Evolutionary conservation across 2,113 vertebrate genomes (phyloP).

Genomic region (Erpornis zantholeuca): DNA sequence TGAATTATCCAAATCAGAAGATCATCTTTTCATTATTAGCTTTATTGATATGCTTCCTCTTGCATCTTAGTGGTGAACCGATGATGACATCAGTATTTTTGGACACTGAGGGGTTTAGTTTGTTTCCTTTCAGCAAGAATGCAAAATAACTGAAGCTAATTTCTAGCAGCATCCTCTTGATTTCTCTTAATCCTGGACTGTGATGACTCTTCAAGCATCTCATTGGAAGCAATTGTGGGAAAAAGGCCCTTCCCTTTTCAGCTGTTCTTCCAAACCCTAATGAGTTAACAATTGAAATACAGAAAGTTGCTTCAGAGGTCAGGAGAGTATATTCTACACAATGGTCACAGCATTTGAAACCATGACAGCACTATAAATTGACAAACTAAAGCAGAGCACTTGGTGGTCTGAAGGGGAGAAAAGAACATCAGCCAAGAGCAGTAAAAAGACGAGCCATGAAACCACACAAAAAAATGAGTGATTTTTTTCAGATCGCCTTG

Average conservation of each 20-base stretch:
- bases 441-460: constrained; percentile 70
- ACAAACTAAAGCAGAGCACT: constrained; percentile 74
- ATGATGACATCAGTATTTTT: neutral
- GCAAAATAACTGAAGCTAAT: neutral
- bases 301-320: constrained; percentile 79
- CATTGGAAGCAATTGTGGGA: constrained; percentile 81
- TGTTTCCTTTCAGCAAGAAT: constrained; percentile 17
- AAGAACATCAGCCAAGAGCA: constrained; percentile 58
- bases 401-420: constrained; percentile 72
- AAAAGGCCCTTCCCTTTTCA: constrained; percentile 73
- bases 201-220: constrained; percentile 32
- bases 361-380: constrained; percentile 90
- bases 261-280: constrained; percentile 74
- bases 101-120: neutral
- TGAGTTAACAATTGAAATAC: constrained; percentile 85
- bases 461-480: constrained; percentile 65
- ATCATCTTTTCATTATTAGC: neutral
- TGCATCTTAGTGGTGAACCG: neutral
- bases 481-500: constrained; percentile 72
- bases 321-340: constrained; percentile 80
- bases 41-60: neutral
- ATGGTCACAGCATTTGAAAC: constrained; percentile 84
- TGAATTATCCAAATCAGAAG: neutral
- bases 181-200: constrained; percentile 48
- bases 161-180: constrained; percentile 35